Conservation (phyloP, 2,797 vertebrate genomes). For the Monodelphis domestica region DNA sequence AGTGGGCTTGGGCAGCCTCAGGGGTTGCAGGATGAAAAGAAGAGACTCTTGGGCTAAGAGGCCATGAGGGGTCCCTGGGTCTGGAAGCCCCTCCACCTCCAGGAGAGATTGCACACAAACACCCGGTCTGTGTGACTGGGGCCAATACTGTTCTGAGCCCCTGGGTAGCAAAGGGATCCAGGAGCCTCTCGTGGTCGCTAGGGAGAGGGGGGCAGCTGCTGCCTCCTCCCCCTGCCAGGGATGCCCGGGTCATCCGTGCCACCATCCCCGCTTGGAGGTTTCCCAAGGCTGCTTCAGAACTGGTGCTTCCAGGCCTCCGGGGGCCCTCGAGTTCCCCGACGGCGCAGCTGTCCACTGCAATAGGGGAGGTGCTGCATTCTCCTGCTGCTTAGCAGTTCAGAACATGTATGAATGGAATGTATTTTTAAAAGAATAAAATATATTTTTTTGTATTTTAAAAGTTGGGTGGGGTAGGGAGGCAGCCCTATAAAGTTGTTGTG, state of each 20-base stretch:
- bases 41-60: neutral
- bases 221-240: neutral
- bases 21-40: neutral
- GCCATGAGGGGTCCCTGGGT: neutral
- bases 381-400: slow-evolving; percentile 82
- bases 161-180: neutral
- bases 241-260: too few relatives aligned
- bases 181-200: neutral
- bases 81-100: neutral
- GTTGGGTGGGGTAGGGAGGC: slow-evolving; percentile 79
- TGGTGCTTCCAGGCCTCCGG: slow-evolving; percentile 76
- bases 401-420: slow-evolving; percentile 85
- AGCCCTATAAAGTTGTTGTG: slow-evolving; percentile 68
- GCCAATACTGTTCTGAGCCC: slow-evolving; percentile 10
- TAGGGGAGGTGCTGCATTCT: slow-evolving; percentile 76
- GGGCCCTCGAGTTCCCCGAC: slow-evolving; percentile 45
- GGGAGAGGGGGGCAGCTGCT: neutral
- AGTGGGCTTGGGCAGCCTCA: neutral
- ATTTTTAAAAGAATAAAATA: slow-evolving; percentile 88
- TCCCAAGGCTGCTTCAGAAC: slow-evolving; percentile 67
- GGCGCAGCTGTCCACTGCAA: slow-evolving; percentile 57
- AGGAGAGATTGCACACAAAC: slow-evolving; percentile 56
- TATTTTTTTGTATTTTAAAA: slow-evolving; percentile 89
- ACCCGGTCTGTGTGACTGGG: neutral
- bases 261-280: neutral